These are phyloP conservation scores for Bimastos eiseni DNA, from an alignment of 2,888 invertebrate species.

Conservation along the genomic window DNA sequence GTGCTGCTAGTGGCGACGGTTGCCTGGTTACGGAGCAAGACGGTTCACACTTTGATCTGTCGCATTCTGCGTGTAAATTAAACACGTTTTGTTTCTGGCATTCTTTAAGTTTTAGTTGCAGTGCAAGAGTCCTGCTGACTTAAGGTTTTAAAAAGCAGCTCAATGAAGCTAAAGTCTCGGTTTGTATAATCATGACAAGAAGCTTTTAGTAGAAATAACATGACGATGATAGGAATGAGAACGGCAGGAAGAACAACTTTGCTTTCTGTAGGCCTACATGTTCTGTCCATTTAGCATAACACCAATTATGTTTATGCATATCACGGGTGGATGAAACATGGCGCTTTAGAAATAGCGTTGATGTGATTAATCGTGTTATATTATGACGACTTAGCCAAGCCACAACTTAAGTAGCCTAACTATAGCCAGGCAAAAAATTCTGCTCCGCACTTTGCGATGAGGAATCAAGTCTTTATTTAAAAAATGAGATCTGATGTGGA, in stretches of 20 bases:
- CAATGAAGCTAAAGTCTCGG: not conserved
- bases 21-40: constrained; percentile 17
- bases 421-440: not conserved
- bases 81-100: not conserved
- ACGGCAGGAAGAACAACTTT: too few relatives aligned
- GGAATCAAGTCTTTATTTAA: too few relatives aligned
- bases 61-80: not conserved
- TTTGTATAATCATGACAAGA: too few relatives aligned
- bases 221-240: too few relatives aligned
- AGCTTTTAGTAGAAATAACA: too few relatives aligned
- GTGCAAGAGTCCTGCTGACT: not conserved
- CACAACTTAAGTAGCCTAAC: not conserved
- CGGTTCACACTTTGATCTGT: not conserved
- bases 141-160: not conserved
- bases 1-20: not conserved
- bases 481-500: too few relatives aligned
- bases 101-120: not conserved
- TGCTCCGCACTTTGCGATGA: not conserved
- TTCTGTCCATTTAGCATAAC: too few relatives aligned
- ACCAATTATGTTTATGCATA: too few relatives aligned
- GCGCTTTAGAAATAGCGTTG: not conserved
- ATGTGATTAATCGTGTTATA: not conserved
- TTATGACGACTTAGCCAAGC: not conserved
- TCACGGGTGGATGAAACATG: not conserved
- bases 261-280: too few relatives aligned